Evolutionary conservation across 2,797 vertebrate species (phyloP), one percentile per base, ranked within the genome.

Genomic region (Fratercula arctica): DNA sequence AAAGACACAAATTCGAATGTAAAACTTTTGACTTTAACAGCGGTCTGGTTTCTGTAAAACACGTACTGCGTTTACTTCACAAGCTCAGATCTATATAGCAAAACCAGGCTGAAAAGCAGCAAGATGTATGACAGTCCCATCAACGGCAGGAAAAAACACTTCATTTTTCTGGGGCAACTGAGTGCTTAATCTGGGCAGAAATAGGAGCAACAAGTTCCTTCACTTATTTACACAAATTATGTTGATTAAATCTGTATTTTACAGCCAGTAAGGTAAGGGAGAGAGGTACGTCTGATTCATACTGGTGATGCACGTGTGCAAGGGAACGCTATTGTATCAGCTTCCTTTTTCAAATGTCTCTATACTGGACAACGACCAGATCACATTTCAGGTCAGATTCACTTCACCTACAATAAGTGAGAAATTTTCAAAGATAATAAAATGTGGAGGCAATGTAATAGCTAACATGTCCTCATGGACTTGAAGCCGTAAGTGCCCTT

Each of bases 141-240:
- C 74, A 84, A 43, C 10, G 18, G 67, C 85, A 94, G 91, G 85
- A 89, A 93, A 95, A 95, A 85, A 13, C 59, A 85, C 11, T 76
- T 92, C 72, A 45, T 74, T 77, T 39, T 76, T 68, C 56, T 39
- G 41, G 51, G 72, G 69, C 45, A 87, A 53, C n/a, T 63, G 57
- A 83, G 37, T 46, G 24, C 70, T 19, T 76, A 90, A 79, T 43
- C 72, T 50, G 6, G 19, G 45, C 64, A 84, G 63, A 95, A 91
- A 63, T 2, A 84, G 35, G 35, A 94, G 57, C 72, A 85, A 78
- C 57, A 91, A 56, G 51, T 69, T 94, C 43, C 69, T 80, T 74
- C 50, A 78, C 63, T 86, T 84, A 84, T 56, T 95, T 78, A 59
- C 53, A 81, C 18, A 57, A 66, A 61, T 54, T 13, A 15, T 1